Base-by-base conservation (phyloP, 2,888 invertebrate genomes). In the Sussaba pulchella region DNA sequence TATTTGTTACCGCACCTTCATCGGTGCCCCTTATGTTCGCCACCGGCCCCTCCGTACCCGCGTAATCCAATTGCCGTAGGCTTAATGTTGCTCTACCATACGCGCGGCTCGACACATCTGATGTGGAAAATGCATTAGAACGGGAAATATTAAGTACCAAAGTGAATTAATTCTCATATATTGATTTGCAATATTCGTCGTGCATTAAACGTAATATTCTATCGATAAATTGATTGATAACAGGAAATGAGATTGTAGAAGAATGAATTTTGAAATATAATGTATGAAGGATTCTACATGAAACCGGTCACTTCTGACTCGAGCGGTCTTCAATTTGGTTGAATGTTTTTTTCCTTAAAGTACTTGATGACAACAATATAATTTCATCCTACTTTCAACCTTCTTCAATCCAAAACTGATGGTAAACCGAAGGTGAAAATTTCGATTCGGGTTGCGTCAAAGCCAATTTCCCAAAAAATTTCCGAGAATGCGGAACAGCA, bases 31-130 rank as follows among this genome's bases (percentile, higher is more conserved):
- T 75, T 76, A 61, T 81, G 21, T 61, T 43, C 77, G 64, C 43
- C 14, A 19, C 76, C 66, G 81, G 78, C 83, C 76, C 73, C 76
- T 71, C 73, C 79, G 64, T 71, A 85, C 76, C 86, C 86, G 78
- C 85, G 77, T 88, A 89, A 90, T 90, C 88, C 87, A 88, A 89
- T 90, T 88, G 89, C 88, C 87, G 84, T 81, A 75, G 83, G 79
- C 78, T 83, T 83, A 78, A 83, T 83, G 81, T 61, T 63, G 57
- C 24, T 45, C 19, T 17, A 19, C 24, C 17, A 26, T 1, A 54
- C 59, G 36, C 17, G 19, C 17, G 1, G n/a, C 39, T 9, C 41
- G 43, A 59, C 61, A 19, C 31, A 59, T 36, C 19, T 17, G 39
- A 19, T 59, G 19, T 17, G 14, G 2, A 6, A 54, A 31, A 54